Percentiles rank a stretch among this genome's conserved stretches.
Conservation (phyloP, 2,113 vertebrate species). For the Platysteira castanea region DNA sequence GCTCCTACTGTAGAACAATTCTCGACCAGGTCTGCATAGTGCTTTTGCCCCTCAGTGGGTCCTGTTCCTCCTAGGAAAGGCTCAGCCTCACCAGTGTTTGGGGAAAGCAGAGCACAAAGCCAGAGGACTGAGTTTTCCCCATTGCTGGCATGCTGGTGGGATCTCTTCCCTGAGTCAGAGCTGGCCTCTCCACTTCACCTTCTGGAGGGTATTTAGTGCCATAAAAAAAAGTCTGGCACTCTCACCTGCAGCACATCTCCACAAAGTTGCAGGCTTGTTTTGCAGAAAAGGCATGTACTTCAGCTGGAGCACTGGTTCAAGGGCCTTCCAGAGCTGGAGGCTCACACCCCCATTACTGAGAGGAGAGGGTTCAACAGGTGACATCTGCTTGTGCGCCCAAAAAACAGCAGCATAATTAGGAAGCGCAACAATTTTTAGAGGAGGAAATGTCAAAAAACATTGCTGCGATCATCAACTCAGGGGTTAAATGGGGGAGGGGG, state of each 20-base stretch:
- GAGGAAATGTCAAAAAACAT: background rate
- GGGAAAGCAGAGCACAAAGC: background rate
- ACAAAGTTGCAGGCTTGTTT: background rate
- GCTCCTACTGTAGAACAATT: background rate
- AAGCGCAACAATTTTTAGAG: background rate
- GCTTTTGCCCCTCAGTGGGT: background rate
- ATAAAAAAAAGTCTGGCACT: background rate
- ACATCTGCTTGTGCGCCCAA: fast-evolving
- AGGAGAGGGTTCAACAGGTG: background rate
- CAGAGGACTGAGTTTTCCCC: background rate
- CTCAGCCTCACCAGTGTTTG: background rate
- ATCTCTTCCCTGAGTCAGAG: background rate
- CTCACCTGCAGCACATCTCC: background rate
- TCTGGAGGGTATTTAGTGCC: background rate
- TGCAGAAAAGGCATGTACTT: background rate
- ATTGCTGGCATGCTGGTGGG: background rate
- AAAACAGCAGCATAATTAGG: background rate
- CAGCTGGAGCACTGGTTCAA: background rate
- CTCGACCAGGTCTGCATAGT: fast-evolving
- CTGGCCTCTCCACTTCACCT: fast-evolving
- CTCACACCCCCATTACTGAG: background rate
- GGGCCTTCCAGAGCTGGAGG: background rate
- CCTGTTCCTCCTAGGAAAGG: background rate
- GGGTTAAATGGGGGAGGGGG: background rate
- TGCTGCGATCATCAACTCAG: background rate